These are phyloP conservation scores for Spheniscus humboldti DNA, from an alignment of 2,797 vertebrate genomes.

Conservation along the genomic window DNA sequence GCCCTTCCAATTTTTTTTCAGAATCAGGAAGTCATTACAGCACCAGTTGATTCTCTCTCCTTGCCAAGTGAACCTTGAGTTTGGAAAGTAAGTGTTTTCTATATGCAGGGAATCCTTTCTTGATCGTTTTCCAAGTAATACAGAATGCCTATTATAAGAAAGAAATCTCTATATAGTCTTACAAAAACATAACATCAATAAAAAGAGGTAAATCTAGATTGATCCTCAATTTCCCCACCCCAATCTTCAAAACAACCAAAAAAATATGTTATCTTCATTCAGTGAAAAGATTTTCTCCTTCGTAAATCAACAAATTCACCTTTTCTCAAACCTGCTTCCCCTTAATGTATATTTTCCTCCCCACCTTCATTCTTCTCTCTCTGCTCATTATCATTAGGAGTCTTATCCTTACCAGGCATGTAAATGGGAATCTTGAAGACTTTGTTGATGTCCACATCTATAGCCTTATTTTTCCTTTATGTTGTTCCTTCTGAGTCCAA, in stretches of 20 bases:
- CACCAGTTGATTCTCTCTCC: background rate
- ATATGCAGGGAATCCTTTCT: background rate
- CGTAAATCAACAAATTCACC: background rate
- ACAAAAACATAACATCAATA: background rate
- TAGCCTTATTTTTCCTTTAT: background rate
- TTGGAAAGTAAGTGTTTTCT: background rate
- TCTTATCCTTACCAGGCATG: background rate
- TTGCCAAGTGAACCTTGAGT: background rate
- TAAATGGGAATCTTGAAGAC: background rate
- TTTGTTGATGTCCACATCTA: background rate
- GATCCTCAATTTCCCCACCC: background rate
- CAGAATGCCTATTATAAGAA: background rate
- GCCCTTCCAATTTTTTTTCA: conserved; percentile 6
- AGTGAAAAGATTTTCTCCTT: background rate
- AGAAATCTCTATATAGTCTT: background rate
- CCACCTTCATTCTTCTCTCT: background rate
- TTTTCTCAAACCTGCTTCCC: background rate
- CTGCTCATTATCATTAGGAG: background rate
- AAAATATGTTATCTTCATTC: background rate
- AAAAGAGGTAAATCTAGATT: background rate
- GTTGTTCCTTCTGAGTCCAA: background rate
- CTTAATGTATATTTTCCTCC: background rate
- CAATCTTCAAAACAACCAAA: background rate
- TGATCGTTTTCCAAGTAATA: background rate
- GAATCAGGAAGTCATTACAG: background rate